Base-by-base conservation (phyloP, 2,113 vertebrate species). In the Casuarius casuarius region DNA sequence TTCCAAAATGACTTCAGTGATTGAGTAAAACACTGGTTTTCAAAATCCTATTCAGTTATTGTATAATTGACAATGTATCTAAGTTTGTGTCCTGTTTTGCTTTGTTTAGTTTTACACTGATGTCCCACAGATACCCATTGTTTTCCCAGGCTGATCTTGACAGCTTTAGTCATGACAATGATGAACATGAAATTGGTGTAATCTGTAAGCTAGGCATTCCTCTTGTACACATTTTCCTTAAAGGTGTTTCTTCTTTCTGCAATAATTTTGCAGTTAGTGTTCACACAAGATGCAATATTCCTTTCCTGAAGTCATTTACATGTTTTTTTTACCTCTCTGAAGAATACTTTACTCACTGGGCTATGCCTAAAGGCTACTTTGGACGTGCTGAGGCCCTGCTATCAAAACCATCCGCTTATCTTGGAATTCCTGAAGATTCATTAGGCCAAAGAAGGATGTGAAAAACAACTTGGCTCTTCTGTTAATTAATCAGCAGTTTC, bases 191-290 rank as follows among this genome's bases (percentile, higher is more conserved):
- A 58, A 58, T 61, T 46, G 29, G 29, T 5, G 4, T 3, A 48
- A 23, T 48, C 29, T 63, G 17, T 12, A 84, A 51, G 6, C 4
- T 8, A 42, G 2, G 8, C 1, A 0, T 10, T 68, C 29, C 12
- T 86, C 14, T 71, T 72, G 14, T 17, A 9, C 6, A 67, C 3
- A 8, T 61, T 71, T 78, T 71, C 13, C 20, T 66, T 71, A 31
- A 33, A 49, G 4, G 31, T 59, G 7, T 63, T 86, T 74, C 12
- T 13, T 72, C 16, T 59, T 84, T 76, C 35, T 62, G 14, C 14
- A 16, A 3, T n/a, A 62, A 56, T 48, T 66, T 90, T 40, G 59
- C 59, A 61, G 59, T 61, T 54, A 62, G 3, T 15, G 38, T 20
- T 71, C n/a, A 11, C 23, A 17, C 23, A 71, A 65, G 28, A 33